These are phyloP conservation scores for Tympanuchus pallidicinctus DNA, from an alignment of 2,113 vertebrate genomes.

Conservation along the genomic window DNA sequence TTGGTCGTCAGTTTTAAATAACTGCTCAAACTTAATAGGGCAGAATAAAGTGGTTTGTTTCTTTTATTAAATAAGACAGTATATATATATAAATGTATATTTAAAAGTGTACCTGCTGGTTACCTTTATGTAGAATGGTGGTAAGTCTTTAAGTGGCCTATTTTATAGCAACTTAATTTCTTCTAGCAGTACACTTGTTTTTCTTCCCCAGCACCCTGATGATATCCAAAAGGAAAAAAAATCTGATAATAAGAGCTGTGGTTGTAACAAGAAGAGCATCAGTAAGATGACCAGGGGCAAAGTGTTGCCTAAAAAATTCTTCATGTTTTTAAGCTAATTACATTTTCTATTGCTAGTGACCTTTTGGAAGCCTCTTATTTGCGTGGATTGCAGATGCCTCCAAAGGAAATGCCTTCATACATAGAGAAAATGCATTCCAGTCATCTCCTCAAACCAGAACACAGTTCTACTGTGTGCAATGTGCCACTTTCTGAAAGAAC, in stretches of 20 bases:
- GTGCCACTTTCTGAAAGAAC: not conserved
- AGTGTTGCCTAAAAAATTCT: constrained; percentile 57
- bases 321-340: constrained; percentile 54
- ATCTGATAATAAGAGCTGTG: constrained; percentile 10
- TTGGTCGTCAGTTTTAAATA: not conserved
- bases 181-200: not conserved
- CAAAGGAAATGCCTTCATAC: constrained; percentile 16
- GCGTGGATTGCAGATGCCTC: constrained; percentile 6
- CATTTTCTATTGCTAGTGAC: constrained; percentile 42
- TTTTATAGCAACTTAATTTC: not conserved
- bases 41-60: not conserved
- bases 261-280: not conserved
- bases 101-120: not conserved
- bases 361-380: constrained; percentile 54
- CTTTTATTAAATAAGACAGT: not conserved
- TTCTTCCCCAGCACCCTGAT: not conserved
- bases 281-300: constrained; percentile 28
- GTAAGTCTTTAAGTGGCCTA: not conserved
- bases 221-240: not conserved
- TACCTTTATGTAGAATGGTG: not conserved
- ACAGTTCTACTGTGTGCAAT: not conserved
- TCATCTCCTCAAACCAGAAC: not conserved
- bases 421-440: not conserved
- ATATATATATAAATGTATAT: too few relatives aligned
- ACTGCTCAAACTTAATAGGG: not conserved